phyloP scores from a whole-genome alignment of 2,113 vertebrate species.

The Anolis carolinensis region DNA sequence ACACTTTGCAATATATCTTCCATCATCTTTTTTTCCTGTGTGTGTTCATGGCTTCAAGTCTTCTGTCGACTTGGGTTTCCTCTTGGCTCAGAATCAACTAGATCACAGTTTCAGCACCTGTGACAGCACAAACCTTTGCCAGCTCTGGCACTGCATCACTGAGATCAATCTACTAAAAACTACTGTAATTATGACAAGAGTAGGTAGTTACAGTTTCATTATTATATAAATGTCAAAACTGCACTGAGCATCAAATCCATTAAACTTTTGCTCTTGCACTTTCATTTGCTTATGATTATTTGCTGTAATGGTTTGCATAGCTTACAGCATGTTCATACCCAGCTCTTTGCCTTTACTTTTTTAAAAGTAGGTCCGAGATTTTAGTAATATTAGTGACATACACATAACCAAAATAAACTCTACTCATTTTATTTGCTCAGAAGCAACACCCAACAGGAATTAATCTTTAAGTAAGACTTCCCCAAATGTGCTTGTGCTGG shows the following conservation, averaged over 20 bases:
- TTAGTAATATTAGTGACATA: slow-evolving; percentile 17
- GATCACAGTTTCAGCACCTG: slow-evolving; percentile 51
- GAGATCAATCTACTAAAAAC: slow-evolving; percentile 24
- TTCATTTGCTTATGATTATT: background rate
- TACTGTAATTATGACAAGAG: slow-evolving; percentile 26
- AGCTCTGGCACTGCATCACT: slow-evolving; percentile 36
- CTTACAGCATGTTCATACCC: background rate
- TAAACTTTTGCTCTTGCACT: background rate
- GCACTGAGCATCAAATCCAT: background rate
- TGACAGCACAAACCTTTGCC: slow-evolving; percentile 36
- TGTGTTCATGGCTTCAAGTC: too few species aligned
- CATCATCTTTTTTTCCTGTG: slow-evolving; percentile 8
- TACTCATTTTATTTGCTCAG: slow-evolving; percentile 53
- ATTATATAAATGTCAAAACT: background rate
- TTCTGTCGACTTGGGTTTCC: slow-evolving; percentile 26
- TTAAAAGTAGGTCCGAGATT: too few species aligned
- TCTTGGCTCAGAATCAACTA: slow-evolving; percentile 18
- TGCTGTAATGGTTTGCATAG: background rate
- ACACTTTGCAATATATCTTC: slow-evolving; percentile 27
- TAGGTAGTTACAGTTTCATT: background rate
- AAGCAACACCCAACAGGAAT: slow-evolving; percentile 60
- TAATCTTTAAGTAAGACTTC: slow-evolving; percentile 57
- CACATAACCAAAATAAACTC: slow-evolving; percentile 49
- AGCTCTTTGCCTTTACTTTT: background rate
- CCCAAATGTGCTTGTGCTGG: slow-evolving; percentile 51